Evolutionary conservation across 2,797 vertebrate species (phyloP), one percentile per base, ranked within the genome.

Genomic region (Falco rusticolus): DNA sequence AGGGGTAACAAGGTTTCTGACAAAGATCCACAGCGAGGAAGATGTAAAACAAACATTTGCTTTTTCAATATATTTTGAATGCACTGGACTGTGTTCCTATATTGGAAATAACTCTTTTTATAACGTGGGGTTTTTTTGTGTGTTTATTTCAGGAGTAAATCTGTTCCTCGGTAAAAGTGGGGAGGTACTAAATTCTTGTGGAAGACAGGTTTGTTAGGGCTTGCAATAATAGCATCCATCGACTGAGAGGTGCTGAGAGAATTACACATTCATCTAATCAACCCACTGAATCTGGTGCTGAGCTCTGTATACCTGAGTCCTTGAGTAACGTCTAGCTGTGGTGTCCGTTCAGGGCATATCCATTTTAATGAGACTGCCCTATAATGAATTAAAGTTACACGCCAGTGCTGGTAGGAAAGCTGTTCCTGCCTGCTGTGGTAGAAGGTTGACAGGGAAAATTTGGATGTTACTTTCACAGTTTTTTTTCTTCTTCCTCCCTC

Each of bases 41-140:
- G 37, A 29, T 41, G 24, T 84, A 89, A 94, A 90, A 94, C 71
- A 95, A 87, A 82, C n/a, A 81, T 88, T 63, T 84, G 11, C 2
- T 45, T 63, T 94, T 90, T 33, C 34, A 63, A 48, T 80, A 76
- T 39, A 50, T 41, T 63, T 83, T 24, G 9, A 91, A 85, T 85
- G 34, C 24, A 33, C 61, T 39, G 26, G 33, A 51, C 43, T 64
- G 25, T 89, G 34, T 70, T 84, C 19, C 47, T 76, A 2, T 76
- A n/a, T 41, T 39, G 26, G 61, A 92, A 87, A 78, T 65, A 92
- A 89, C 26, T 87, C 45, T 37, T 93, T 26, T 28, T 60, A 28
- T 53, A 85, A 64, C 26, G 25, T 57, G 41, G 41, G 41, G 14
- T 2, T 33, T 33, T 79, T 76, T 51, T 54, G 21, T 48, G 6